Evolutionary conservation across 2,888 invertebrate species (phyloP).

Genomic region (Eucera pruinosa): DNA sequence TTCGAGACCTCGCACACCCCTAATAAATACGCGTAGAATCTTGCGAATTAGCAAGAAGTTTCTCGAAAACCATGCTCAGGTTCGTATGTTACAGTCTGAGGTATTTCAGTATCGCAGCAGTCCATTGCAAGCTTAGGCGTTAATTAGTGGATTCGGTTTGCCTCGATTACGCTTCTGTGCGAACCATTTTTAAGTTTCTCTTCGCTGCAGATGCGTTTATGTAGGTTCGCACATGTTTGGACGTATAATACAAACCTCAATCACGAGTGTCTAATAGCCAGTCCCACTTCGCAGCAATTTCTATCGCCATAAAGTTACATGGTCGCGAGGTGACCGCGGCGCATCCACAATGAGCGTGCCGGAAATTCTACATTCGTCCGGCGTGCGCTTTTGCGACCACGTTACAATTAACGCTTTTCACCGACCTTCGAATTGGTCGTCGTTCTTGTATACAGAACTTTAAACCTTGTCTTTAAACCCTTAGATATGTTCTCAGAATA

Average conservation of each 20-base stretch:
- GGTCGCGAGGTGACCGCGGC: constrained; percentile 23
- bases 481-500: no score
- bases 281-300: constrained; percentile 53
- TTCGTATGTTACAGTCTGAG: no score
- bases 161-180: no score
- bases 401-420: constrained; percentile 51
- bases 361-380: constrained; percentile 52
- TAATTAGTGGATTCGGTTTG: background rate
- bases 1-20: no score
- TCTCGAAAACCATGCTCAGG: no score
- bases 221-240: background rate
- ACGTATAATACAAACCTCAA: constrained; percentile 29
- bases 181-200: no score
- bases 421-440: constrained; percentile 52
- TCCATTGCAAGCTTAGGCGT: no score
- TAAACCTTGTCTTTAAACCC: background rate
- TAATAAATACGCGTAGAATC: no score
- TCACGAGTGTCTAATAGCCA: constrained; percentile 36
- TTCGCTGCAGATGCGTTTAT: background rate
- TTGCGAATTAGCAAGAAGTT: no score
- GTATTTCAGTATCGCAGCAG: no score
- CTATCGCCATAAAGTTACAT: constrained; percentile 58
- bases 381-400: constrained; percentile 48
- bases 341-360: constrained; percentile 60
- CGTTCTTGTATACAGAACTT: background rate